Evolutionary conservation across 2,888 invertebrate species (phyloP).

Genomic region (Eudemis profundana): DNA sequence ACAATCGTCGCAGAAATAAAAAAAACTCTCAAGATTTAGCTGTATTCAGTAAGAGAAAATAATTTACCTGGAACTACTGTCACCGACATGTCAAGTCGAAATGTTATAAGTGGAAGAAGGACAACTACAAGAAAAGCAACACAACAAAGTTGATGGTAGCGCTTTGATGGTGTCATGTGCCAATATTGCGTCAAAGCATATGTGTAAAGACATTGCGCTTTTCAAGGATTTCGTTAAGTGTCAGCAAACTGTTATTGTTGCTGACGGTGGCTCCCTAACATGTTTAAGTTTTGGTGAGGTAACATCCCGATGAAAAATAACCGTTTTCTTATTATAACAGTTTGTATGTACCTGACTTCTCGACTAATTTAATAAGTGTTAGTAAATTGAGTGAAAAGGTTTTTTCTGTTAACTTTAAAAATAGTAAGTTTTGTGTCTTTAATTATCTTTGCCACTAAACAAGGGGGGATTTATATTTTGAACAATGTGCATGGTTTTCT

Average conservation of each 20-base stretch:
- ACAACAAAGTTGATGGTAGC: no score
- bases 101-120: no score
- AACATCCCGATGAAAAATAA: slow-evolving; percentile 16
- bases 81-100: no score
- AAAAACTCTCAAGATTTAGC: no score
- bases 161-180: no score
- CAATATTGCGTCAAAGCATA: background rate
- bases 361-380: slow-evolving; percentile 43
- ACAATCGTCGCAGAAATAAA: no score
- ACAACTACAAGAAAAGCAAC: no score
- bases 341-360: slow-evolving; percentile 37
- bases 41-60: no score
- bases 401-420: slow-evolving; percentile 29
- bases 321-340: slow-evolving; percentile 5
- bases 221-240: background rate
- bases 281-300: slow-evolving; percentile 17
- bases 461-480: slow-evolving; percentile 16
- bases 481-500: slow-evolving; percentile 10
- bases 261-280: slow-evolving; percentile 1
- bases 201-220: background rate
- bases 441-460: slow-evolving; percentile 11
- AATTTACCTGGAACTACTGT: no score
- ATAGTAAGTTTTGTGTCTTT: slow-evolving; percentile 4
- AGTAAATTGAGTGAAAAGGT: slow-evolving; percentile 39
- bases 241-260: slow-evolving; percentile 4